Conservation (phyloP, 2,888 invertebrate species). For the Syritta pipiens region DNA sequence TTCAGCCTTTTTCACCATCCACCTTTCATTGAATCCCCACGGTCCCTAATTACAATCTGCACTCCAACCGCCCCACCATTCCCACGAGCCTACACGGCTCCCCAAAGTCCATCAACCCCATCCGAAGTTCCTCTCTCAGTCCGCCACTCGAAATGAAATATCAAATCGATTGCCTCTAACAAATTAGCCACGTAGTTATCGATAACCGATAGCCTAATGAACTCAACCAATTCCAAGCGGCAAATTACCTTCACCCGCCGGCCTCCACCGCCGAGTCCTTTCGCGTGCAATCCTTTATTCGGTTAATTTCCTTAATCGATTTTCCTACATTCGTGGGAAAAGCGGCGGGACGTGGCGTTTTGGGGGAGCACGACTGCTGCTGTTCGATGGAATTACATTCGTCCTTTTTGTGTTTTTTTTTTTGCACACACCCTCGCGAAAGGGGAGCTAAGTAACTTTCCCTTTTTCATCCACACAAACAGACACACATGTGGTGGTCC, state of each 20-base stretch:
- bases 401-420: neutral
- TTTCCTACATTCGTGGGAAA: slow-evolving; percentile 51
- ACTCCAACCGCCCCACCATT: no score
- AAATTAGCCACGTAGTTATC: slow-evolving; percentile 54
- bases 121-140: no score
- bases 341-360: neutral
- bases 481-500: neutral
- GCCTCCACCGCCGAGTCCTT: neutral
- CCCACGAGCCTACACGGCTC: no score
- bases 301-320: slow-evolving; percentile 63
- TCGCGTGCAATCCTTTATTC: slow-evolving; percentile 54
- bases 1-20: no score
- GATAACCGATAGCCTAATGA: slow-evolving; percentile 47
- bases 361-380: no score
- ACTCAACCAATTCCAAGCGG: slow-evolving; percentile 21
- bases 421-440: slow-evolving; percentile 3
- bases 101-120: no score
- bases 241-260: slow-evolving; percentile 6
- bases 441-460: slow-evolving; percentile 34
- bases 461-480: slow-evolving; percentile 23
- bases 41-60: no score
- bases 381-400: neutral
- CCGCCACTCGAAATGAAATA: neutral
- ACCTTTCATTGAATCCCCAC: no score
- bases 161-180: slow-evolving; percentile 13